Conservation (phyloP, 2,797 vertebrate genomes). For the Semotilus atromaculatus region DNA sequence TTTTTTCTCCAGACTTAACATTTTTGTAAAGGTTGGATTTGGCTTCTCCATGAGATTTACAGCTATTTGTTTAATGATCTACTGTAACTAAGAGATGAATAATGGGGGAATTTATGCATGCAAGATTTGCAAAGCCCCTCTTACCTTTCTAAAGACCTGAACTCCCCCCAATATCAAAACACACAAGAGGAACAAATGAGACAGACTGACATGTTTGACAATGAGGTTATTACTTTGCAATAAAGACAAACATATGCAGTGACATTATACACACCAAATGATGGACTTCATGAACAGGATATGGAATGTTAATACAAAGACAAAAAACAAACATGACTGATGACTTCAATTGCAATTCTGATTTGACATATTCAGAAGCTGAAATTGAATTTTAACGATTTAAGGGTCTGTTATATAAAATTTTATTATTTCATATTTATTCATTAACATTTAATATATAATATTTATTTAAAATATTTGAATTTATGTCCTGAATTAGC, state of each 20-base stretch:
- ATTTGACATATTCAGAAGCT: constrained; percentile 22
- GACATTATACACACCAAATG: constrained; percentile 35
- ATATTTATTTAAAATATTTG: background rate
- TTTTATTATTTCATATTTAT: background rate
- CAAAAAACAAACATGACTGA: background rate
- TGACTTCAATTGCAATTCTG: background rate
- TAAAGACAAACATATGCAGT: constrained; percentile 29
- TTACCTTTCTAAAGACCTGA: constrained; percentile 98
- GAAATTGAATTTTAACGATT: background rate
- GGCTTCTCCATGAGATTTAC: background rate
- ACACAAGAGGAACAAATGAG: constrained; percentile 80
- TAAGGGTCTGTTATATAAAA: background rate
- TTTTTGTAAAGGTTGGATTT: background rate
- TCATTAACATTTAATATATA: background rate
- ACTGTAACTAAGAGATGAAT: background rate
- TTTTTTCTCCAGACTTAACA: too few species aligned
- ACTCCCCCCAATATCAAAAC: constrained; percentile 84
- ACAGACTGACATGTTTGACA: constrained; percentile 36
- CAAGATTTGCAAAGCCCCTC: constrained; percentile 78
- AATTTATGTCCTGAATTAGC: background rate
- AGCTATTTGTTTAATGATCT: background rate
- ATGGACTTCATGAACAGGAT: constrained; percentile 19
- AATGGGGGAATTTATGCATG: constrained; percentile 70
- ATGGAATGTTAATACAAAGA: constrained; percentile 1
- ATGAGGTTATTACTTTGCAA: constrained; percentile 37